These are phyloP conservation scores for Isichthys henryi DNA, from an alignment of 2,113 vertebrate species.

Conservation along the genomic window DNA sequence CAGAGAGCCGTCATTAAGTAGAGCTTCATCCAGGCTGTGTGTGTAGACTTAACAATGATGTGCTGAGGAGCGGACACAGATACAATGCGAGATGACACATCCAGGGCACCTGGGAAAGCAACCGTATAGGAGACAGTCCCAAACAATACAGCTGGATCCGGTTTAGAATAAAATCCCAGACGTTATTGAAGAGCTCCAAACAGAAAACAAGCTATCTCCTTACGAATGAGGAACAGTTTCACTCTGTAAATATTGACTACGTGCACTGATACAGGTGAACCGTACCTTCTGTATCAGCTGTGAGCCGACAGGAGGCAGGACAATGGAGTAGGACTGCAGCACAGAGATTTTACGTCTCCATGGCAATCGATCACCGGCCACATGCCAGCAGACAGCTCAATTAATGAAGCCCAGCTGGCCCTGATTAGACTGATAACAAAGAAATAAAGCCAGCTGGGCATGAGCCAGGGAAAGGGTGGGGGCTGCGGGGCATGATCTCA, in stretches of 20 bases:
- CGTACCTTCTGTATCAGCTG: background rate
- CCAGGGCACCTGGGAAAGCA: background rate
- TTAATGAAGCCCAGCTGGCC: conserved; percentile 7
- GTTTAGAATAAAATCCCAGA: background rate
- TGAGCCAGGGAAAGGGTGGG: background rate
- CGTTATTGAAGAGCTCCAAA: background rate
- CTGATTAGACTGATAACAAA: conserved; percentile 4
- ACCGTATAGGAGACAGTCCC: background rate
- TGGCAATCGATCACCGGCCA: background rate
- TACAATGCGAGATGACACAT: background rate
- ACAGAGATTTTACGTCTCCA: background rate
- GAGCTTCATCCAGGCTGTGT: background rate
- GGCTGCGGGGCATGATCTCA: background rate
- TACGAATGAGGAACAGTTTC: background rate
- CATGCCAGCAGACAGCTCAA: conserved; percentile 7
- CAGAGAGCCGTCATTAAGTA: background rate
- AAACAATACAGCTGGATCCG: background rate
- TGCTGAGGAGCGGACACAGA: background rate
- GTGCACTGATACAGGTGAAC: background rate
- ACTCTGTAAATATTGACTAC: conserved; percentile 2
- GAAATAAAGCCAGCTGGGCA: background rate
- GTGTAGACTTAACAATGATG: background rate
- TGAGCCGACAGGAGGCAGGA: background rate
- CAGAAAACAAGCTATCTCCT: background rate
- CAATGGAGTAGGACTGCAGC: background rate